A percentile compares a stretch with the other conserved stretches of the same genome.
These are phyloP conservation scores for Bolinopsis microptera DNA, from an alignment of 37 sponge, comb jelly and placozoan species.

Conservation along the genomic window DNA sequence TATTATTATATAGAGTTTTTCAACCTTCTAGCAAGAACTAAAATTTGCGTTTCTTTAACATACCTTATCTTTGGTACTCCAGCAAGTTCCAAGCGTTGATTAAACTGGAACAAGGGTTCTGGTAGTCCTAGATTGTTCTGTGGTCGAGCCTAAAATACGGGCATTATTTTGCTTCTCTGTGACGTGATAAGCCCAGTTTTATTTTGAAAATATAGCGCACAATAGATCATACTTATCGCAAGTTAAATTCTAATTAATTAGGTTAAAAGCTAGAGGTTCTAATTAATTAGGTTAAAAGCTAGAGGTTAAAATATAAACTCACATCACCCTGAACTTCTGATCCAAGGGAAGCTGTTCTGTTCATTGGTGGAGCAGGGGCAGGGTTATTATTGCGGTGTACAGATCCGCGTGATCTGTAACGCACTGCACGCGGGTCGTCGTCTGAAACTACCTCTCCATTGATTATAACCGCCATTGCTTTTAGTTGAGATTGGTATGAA, in stretches of 20 bases:
- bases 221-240: too few relatives aligned
- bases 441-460: constrained; percentile 16
- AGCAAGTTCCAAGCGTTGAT: background rate
- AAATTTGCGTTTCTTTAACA: too few relatives aligned
- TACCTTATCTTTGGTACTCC: constrained; percentile 12
- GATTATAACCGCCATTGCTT: background rate
- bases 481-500: too few relatives aligned
- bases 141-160: background rate
- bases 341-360: background rate
- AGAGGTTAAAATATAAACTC: too few relatives aligned
- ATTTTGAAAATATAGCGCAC: too few relatives aligned
- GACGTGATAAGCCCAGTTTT: too few relatives aligned
- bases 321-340: background rate
- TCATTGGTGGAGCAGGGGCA: background rate
- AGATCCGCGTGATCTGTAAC: background rate
- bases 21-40: too few relatives aligned
- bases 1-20: too few relatives aligned
- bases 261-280: too few relatives aligned
- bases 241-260: too few relatives aligned
- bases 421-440: background rate
- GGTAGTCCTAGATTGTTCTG: constrained; percentile 18
- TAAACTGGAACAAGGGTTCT: background rate
- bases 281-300: too few relatives aligned
- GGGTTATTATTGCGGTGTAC: background rate
- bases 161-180: too few relatives aligned